Conservation (phyloP, 2,113 vertebrate species). For the Callospermophilus lateralis region DNA sequence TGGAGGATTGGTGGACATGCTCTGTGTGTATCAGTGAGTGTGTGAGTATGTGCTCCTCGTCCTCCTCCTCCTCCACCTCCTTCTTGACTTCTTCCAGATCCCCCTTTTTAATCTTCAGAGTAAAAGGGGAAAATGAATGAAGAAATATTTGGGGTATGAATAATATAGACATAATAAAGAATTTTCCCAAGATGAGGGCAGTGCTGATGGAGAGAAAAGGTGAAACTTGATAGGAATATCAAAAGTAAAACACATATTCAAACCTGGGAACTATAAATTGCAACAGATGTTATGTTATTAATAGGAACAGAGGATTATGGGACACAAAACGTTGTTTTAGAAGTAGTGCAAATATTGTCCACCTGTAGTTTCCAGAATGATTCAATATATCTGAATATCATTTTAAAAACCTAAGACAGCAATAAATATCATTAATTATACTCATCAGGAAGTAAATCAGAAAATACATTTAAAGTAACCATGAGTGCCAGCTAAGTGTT, state of each 20-base stretch:
- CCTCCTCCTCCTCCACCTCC: rapidly evolving
- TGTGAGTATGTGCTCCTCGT: neutral
- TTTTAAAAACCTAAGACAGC: neutral
- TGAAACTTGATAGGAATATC: neutral
- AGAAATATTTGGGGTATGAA: neutral
- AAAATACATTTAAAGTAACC: neutral
- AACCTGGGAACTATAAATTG: neutral
- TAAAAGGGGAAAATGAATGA: neutral
- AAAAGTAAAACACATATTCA: neutral
- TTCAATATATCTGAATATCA: neutral
- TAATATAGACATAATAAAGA: neutral
- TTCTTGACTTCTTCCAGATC: neutral
- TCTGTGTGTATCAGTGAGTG: rapidly evolving
- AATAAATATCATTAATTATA: neutral
- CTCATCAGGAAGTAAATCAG: neutral
- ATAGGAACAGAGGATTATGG: neutral
- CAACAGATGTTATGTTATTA: neutral
- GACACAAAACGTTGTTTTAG: neutral
- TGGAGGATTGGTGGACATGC: neutral
- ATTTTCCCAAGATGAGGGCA: neutral
- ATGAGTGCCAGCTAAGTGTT: neutral
- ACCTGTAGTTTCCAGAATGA: neutral
- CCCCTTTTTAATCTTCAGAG: neutral
- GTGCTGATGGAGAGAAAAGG: neutral
- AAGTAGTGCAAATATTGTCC: neutral